phyloP scores from a whole-genome alignment of 2,113 vertebrate species.

The Hylia prasina region DNA sequence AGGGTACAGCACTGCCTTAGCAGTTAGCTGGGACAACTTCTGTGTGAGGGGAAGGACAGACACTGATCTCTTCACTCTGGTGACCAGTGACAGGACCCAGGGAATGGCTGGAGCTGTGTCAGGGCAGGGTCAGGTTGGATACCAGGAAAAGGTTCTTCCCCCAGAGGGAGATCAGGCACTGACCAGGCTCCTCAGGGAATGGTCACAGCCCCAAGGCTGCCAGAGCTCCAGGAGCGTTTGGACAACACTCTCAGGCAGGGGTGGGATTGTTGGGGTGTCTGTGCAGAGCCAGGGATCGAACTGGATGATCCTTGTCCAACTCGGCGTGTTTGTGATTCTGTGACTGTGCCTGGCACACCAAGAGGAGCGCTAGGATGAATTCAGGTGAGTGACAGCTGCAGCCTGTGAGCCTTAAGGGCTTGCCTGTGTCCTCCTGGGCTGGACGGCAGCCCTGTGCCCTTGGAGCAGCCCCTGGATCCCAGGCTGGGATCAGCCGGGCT shows the following conservation, averaged over 20 bases:
- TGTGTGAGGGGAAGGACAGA: neutral
- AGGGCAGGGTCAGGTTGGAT: neutral
- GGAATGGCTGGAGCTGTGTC: neutral
- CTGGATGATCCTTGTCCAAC: neutral
- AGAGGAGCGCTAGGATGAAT: fast-evolving
- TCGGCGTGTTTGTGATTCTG: neutral
- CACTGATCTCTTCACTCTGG: neutral
- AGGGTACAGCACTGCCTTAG: neutral
- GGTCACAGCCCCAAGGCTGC: neutral
- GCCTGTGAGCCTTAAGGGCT: neutral
- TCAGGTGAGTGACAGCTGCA: neutral
- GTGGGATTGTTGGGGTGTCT: neutral
- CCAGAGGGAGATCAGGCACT: neutral
- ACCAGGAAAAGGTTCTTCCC: neutral
- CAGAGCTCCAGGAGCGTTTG: neutral
- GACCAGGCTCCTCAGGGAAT: neutral
- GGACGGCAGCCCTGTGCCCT: neutral
- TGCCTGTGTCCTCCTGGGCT: fast-evolving
- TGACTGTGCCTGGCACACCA: neutral
- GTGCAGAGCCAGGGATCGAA: neutral
- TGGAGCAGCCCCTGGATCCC: neutral
- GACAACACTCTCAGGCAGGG: fast-evolving
- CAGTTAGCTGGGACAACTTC: neutral
- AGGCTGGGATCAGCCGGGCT: neutral
- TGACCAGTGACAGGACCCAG: neutral